phyloP scores from a whole-genome alignment of 2,113 vertebrate species.

The Apus apus region DNA sequence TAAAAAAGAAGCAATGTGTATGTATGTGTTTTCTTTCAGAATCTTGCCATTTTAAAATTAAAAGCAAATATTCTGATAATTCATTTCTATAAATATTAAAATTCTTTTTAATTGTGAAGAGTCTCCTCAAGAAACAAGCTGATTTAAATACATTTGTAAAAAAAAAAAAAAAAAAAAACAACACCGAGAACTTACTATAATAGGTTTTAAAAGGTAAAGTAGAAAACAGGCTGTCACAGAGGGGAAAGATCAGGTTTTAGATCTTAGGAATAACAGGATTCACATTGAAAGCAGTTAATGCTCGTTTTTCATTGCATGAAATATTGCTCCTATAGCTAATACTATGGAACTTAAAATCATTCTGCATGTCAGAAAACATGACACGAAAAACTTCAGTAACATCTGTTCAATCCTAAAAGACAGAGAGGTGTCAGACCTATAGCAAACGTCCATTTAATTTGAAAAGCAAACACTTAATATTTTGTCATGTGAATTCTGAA shows the following conservation, averaged over 20 bases:
- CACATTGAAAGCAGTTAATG: background rate
- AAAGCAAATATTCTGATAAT: background rate
- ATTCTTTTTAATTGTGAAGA: background rate
- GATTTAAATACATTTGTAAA: background rate
- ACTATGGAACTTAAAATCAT: background rate
- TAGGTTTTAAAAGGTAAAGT: background rate
- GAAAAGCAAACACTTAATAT: conserved; percentile 54
- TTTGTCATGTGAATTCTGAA: conserved; percentile 22
- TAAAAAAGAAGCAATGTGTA: background rate
- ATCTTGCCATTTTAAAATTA: background rate
- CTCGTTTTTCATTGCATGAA: background rate
- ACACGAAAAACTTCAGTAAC: background rate
- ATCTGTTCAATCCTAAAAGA: background rate
- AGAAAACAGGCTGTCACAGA: background rate
- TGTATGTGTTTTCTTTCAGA: background rate
- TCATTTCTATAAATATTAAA: background rate
- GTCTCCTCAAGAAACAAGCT: background rate
- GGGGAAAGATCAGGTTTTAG: background rate
- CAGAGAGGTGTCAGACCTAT: background rate
- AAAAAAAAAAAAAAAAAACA: background rate
- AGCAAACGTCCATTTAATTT: conserved; percentile 39
- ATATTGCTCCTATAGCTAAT: background rate
- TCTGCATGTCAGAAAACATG: background rate
- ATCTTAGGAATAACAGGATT: background rate
- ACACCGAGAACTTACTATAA: background rate